These are phyloP conservation scores for Nycticorax nycticorax DNA, from an alignment of 2,113 vertebrate genomes.

Conservation along the genomic window DNA sequence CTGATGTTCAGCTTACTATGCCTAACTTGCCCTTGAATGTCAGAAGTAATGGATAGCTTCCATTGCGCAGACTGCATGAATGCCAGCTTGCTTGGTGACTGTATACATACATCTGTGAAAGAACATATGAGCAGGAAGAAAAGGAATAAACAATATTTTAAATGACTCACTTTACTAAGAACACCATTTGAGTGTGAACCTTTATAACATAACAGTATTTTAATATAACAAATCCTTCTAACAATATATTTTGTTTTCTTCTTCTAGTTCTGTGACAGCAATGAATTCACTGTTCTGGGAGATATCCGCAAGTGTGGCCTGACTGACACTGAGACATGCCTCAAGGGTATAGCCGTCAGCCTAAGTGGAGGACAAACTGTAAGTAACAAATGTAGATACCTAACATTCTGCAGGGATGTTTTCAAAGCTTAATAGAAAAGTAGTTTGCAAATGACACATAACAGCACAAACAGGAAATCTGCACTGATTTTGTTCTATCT, in stretches of 20 bases:
- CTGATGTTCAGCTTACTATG: neutral
- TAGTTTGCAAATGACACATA: neutral
- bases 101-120: neutral
- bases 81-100: neutral
- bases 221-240: neutral
- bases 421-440: neutral
- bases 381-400: slow-evolving; percentile 33
- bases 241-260: neutral
- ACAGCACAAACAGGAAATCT: neutral
- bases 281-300: slow-evolving; percentile 78
- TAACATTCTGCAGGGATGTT: neutral
- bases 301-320: slow-evolving; percentile 86
- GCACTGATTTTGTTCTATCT: neutral
- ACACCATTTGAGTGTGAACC: neutral
- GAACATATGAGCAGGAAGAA: neutral
- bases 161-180: neutral
- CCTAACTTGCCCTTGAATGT: neutral
- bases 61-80: neutral
- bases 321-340: slow-evolving; percentile 82
- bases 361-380: slow-evolving; percentile 74
- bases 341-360: slow-evolving; percentile 81
- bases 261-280: slow-evolving; percentile 66
- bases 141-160: neutral
- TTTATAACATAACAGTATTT: neutral
- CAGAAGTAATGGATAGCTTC: neutral